Percentiles rank a stretch among this genome's conserved stretches.
Evolutionary conservation across 2,888 invertebrate species (phyloP).

Genomic region (Drosophila limbata): DNA sequence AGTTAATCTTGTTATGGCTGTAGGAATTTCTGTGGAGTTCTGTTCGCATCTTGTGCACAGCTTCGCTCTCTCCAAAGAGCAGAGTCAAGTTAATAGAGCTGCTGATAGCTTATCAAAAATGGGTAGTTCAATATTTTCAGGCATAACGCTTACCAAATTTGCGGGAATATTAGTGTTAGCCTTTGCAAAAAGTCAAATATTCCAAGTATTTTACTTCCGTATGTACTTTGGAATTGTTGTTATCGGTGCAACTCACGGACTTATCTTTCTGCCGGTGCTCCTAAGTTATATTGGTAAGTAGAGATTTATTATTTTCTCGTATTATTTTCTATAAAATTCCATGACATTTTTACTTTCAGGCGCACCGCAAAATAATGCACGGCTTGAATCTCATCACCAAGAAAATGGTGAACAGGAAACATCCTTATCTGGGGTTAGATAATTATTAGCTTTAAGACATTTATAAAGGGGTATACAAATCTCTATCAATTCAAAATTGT

Average conservation of each 20-base stretch:
- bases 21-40: conserved; percentile 99
- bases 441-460: conserved; percentile 45
- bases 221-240: conserved; percentile 99
- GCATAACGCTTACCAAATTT: conserved; percentile 99
- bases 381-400: conserved; percentile 88
- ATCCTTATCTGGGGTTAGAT: conserved; percentile 55
- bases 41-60: conserved; percentile 98
- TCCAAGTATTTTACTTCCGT: conserved; percentile 97
- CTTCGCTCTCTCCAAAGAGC: conserved; percentile 92
- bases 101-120: conserved; percentile 94
- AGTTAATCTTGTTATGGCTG: conserved; percentile 99
- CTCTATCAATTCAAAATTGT: conserved; percentile 34
- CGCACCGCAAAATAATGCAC: conserved; percentile 93
- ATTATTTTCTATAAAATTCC: not conserved
- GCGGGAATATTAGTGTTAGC: conserved; percentile 98
- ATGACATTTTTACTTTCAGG: conserved; percentile 86
- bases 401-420: conserved; percentile 50
- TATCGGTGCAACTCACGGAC: conserved; percentile 98
- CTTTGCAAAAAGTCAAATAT: conserved; percentile 99
- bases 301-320: not conserved
- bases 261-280: conserved; percentile 98
- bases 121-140: conserved; percentile 98
- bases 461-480: conserved; percentile 19
- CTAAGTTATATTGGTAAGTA: conserved; percentile 96
- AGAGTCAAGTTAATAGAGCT: conserved; percentile 91